These are phyloP conservation scores for Sternarchorhynchus goeldii DNA, from an alignment of 2,797 vertebrate species.

Conservation along the genomic window DNA sequence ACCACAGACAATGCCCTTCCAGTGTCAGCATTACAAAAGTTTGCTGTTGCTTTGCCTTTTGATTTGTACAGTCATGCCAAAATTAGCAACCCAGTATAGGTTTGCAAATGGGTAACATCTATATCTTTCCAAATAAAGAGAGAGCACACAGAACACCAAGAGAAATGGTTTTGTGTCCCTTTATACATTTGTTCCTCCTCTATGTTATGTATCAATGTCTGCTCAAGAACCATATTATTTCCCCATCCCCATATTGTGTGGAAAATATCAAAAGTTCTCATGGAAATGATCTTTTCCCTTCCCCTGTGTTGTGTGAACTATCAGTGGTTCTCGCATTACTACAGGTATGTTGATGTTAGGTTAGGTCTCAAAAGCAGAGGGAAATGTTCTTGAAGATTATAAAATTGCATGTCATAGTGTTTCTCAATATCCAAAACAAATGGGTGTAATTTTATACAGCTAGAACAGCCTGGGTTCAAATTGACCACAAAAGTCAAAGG, in stretches of 20 bases:
- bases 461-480: too few species aligned
- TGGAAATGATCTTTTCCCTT: background rate
- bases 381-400: background rate
- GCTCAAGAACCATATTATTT: background rate
- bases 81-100: conserved; percentile 9
- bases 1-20: conserved; percentile 1
- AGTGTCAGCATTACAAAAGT: conserved; percentile 7
- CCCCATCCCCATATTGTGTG: background rate
- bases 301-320: background rate
- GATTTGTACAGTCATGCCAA: background rate
- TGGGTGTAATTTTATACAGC: too few species aligned
- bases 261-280: conserved; percentile 15
- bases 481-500: too few species aligned
- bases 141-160: background rate
- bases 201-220: conserved; percentile 1
- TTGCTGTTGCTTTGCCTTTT: background rate
- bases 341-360: background rate
- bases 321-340: conserved; percentile 24
- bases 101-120: background rate
- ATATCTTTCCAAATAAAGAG: conserved; percentile 22
- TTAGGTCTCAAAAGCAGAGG: background rate
- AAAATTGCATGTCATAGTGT: background rate
- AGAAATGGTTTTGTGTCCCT: background rate
- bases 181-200: conserved; percentile 35
- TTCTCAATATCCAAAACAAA: too few species aligned